Percentiles rank a stretch among this genome's conserved stretches.
These are phyloP conservation scores for rabbit (Oryctolagus cuniculus) DNA, from an alignment of 2,113 vertebrate species.

Conservation along the genomic window DNA sequence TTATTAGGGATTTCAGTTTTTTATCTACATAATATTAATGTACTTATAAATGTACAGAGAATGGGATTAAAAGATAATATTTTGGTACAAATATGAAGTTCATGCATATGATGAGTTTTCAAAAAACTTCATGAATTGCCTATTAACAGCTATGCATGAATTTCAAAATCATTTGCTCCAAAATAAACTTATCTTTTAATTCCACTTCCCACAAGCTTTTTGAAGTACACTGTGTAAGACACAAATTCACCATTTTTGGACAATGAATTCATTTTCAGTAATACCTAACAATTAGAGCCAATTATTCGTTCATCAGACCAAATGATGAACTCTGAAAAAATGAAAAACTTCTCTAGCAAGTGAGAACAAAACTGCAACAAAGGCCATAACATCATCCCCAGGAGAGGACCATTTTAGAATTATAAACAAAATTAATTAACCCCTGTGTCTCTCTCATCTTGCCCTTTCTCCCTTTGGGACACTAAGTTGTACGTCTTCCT, in stretches of 20 bases:
- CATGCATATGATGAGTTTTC: too few species aligned
- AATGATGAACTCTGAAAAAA: background rate
- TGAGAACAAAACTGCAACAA: background rate
- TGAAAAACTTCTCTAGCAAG: background rate
- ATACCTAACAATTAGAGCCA: background rate
- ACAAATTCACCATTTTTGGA: background rate
- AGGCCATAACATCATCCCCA: background rate
- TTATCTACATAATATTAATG: background rate
- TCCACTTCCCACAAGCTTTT: too few species aligned
- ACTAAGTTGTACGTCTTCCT: background rate
- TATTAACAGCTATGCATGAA: too few species aligned
- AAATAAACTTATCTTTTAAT: too few species aligned
- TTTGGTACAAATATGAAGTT: too few species aligned
- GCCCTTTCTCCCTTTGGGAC: background rate
- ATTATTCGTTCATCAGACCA: background rate
- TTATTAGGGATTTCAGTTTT: background rate
- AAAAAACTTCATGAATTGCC: too few species aligned
- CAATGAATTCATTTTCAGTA: background rate
- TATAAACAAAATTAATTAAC: background rate
- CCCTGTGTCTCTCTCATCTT: background rate
- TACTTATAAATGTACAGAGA: too few species aligned
- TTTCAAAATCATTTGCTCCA: too few species aligned
- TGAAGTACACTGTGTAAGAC: background rate
- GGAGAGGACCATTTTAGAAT: background rate
- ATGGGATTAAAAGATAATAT: too few species aligned